A percentile compares a stretch with the other conserved stretches of the same genome.
Evolutionary conservation across 2,888 invertebrate species (phyloP).

Genomic region (Celastrina argiolus): DNA sequence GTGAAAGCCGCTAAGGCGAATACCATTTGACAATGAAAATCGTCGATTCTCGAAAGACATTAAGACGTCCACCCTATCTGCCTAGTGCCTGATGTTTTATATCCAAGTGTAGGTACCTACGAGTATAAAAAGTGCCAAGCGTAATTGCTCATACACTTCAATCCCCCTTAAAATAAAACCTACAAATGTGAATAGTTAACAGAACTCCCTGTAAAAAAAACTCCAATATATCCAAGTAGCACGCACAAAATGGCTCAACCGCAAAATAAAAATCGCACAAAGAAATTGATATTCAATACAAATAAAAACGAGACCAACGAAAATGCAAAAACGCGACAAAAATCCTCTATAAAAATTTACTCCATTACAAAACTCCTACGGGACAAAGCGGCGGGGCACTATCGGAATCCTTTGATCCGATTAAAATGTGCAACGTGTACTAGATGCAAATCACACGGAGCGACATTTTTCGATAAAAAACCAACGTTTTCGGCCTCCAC

Average conservation of each 20-base stretch:
- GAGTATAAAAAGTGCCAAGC: no score
- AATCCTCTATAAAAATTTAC: conserved; percentile 2
- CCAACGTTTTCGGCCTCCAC: neutral
- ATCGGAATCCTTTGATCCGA: conserved; percentile 18
- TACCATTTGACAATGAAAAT: no score
- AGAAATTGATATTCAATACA: conserved; percentile 2
- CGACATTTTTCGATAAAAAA: neutral
- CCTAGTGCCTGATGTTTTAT: no score
- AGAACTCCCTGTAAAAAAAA: neutral
- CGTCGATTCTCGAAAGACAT: no score
- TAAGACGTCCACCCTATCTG: no score
- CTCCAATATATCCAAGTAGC: neutral
- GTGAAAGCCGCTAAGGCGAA: no score
- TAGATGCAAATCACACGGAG: conserved; percentile 12
- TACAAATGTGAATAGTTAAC: no score
- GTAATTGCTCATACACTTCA: no score
- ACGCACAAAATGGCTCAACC: neutral
- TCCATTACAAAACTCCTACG: conserved; percentile 11
- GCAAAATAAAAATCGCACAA: neutral
- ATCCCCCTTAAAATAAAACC: no score
- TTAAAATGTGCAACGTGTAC: conserved; percentile 16
- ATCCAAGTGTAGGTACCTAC: no score
- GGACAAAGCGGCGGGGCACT: conserved; percentile 14
- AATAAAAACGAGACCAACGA: conserved; percentile 6
- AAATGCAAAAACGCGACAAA: conserved; percentile 10